Conservation (phyloP, 2,113 vertebrate species). For the Caloenas nicobarica region DNA sequence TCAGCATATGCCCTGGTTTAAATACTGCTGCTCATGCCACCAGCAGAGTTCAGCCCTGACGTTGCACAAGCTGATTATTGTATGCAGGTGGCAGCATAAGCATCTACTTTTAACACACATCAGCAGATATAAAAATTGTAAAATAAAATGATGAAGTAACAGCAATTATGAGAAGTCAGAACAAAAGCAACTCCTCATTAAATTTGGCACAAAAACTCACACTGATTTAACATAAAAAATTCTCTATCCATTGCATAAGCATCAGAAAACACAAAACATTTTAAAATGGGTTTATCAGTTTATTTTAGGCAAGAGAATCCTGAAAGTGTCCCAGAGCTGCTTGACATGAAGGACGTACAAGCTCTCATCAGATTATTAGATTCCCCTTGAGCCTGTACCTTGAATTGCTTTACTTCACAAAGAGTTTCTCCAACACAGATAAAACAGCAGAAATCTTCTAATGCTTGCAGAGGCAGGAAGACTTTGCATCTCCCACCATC, state of each 20-base stretch:
- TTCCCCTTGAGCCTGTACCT: not conserved
- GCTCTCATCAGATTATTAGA: not conserved
- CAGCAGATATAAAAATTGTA: not conserved
- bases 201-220: not conserved
- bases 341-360: not conserved
- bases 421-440: not conserved
- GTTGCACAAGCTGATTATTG: constrained; percentile 38
- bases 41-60: not conserved
- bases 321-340: not conserved
- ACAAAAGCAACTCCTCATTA: not conserved
- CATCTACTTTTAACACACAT: constrained; percentile 4
- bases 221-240: not conserved
- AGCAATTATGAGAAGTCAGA: not conserved
- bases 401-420: not conserved
- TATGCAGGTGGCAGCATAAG: constrained; percentile 65
- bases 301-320: not conserved
- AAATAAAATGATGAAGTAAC: not conserved
- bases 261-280: not conserved
- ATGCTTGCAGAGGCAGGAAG: not conserved
- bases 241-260: not conserved
- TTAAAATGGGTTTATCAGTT: not conserved
- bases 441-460: not conserved
- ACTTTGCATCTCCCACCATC: not conserved
- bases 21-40: not conserved
- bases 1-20: not conserved